Base-by-base conservation (phyloP, 2,888 invertebrate genomes). In the Urechis unicinctus region DNA sequence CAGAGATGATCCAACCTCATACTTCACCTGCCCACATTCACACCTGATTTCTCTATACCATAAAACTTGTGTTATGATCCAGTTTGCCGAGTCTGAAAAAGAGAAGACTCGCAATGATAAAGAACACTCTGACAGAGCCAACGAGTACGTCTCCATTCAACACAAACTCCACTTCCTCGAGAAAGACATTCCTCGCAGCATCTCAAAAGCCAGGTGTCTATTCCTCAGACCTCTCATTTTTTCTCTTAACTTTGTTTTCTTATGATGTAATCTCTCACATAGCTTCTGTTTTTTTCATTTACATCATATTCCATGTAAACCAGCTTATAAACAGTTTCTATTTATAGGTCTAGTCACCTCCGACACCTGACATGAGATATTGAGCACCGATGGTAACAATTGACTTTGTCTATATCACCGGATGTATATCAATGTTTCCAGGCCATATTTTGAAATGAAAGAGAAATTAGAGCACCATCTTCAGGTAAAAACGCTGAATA, bases 391-490 rank as follows among this genome's bases (percentile, higher is more conserved):
- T n/a, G n/a, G n/a, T n/a, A n/a, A n/a, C n/a, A n/a, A n/a, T n/a
- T n/a, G n/a, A n/a, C n/a, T n/a, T n/a, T n/a, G n/a, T n/a, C n/a
- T n/a, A n/a, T n/a, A n/a, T n/a, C n/a, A n/a, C n/a, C n/a, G n/a
- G n/a, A n/a, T n/a, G n/a, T n/a, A n/a, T n/a, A n/a, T n/a, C n/a
- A n/a, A n/a, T n/a, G n/a, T 30, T 42, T 65, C 21, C 66, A 75
- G 91, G 56, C 85, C 89, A 0, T 95, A 94, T 77, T 94, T 94
- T 72, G 93, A 94, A 62, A 87, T 91, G 76, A 92, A 91, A 79
- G 85, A 86, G 70, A 83, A 88, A 17, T 89, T 91, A 66, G 88
- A 93, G 73, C 86, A 88, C 68, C 89, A 91, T 74, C 77, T 93
- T 55, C 86, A 87, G 68, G 87, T 88, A 2, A 46, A 45, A 5